These are phyloP conservation scores for Hemithea aestivaria DNA, from an alignment of 2,888 invertebrate species.

Conservation along the genomic window DNA sequence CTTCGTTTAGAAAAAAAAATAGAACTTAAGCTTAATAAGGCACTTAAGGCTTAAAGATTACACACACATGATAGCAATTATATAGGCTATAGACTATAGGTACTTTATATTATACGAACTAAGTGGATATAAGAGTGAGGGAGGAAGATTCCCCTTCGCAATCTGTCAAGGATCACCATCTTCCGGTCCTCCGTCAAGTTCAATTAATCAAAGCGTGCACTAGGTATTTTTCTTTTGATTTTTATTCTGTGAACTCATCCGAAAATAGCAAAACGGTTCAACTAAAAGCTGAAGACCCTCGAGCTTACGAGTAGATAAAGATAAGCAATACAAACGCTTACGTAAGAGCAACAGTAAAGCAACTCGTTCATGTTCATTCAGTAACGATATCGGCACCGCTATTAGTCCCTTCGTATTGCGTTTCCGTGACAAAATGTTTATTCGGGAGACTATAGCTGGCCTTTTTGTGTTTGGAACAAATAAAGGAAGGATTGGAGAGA, in stretches of 20 bases:
- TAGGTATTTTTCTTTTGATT: constrained; percentile 18
- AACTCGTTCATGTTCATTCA: constrained; percentile 20
- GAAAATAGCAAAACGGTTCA: constrained; percentile 3
- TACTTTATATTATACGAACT: neutral
- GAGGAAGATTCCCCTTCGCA: constrained; percentile 25
- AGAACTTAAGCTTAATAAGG: too few species aligned
- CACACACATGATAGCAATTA: too few species aligned
- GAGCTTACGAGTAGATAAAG: constrained; percentile 5
- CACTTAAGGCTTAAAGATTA: too few species aligned
- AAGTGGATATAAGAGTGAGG: constrained; percentile 19
- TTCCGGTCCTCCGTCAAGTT: constrained; percentile 27
- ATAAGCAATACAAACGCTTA: constrained; percentile 22
- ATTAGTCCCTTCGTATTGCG: constrained; percentile 31
- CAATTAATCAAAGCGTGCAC: constrained; percentile 27
- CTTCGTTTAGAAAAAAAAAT: neutral
- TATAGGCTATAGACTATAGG: too few species aligned
- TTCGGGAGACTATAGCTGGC: constrained; percentile 19
- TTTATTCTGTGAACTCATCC: constrained; percentile 13
- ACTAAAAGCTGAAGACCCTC: constrained; percentile 3
- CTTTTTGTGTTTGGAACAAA: constrained; percentile 39
- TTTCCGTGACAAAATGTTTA: constrained; percentile 29
- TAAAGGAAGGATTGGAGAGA: constrained; percentile 38
- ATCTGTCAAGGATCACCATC: constrained; percentile 29
- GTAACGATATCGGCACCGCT: constrained; percentile 26
- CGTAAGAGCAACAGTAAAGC: constrained; percentile 18